Conservation (phyloP, 2,113 vertebrate genomes). For the Seriola quinqueradiata region DNA sequence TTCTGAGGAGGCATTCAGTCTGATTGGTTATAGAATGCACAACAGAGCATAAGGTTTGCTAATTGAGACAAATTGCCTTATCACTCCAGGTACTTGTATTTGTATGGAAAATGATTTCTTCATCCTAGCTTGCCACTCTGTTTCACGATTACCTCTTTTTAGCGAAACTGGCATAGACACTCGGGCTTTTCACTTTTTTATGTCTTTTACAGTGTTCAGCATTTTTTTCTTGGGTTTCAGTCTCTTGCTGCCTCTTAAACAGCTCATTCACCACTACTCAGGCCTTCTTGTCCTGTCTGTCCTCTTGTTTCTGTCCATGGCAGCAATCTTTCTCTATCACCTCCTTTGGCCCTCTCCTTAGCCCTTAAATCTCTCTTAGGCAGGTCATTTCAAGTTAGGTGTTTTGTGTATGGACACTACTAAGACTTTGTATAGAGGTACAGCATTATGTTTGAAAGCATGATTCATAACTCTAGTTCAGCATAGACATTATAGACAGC, state of each 20-base stretch:
- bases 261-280: not conserved
- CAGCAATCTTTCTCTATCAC: not conserved
- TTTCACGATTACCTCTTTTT: not conserved
- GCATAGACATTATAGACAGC: conserved; percentile 9
- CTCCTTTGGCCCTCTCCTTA: not conserved
- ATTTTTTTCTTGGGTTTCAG: not conserved
- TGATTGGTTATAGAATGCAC: not conserved
- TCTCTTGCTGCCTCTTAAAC: not conserved
- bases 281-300: not conserved
- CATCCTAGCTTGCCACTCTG: not conserved
- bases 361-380: not conserved
- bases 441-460: conserved; percentile 25
- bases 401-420: not conserved
- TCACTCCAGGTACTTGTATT: not conserved
- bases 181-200: not conserved
- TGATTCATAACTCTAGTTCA: conserved; percentile 20
- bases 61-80: not conserved
- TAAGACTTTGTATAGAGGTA: not conserved
- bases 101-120: not conserved
- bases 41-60: not conserved
- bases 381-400: not conserved
- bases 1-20: not conserved
- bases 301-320: not conserved
- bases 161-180: not conserved
- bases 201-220: not conserved